phyloP scores from a whole-genome alignment of 2,113 vertebrate genomes.

The Aepyceros melampus region DNA sequence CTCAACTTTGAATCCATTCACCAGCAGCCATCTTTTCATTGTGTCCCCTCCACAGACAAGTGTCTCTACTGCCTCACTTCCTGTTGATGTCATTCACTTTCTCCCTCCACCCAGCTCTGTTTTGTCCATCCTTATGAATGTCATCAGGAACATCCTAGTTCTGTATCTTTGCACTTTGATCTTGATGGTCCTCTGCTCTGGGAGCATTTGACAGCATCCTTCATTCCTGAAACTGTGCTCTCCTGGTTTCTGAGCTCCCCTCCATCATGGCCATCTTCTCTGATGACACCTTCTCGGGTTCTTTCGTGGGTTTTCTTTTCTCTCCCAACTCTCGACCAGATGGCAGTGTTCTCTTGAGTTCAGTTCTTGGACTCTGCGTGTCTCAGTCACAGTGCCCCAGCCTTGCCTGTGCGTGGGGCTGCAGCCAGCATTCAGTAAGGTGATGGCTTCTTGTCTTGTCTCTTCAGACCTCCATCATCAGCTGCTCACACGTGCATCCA shows the following conservation, averaged over 20 bases:
- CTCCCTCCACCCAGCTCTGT: not conserved
- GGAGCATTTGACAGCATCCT: accelerated
- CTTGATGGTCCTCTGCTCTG: not conserved
- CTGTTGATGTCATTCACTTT: not conserved
- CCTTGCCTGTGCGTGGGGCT: not conserved
- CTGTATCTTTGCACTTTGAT: not conserved
- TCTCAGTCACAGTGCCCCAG: not conserved
- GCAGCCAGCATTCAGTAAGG: not conserved
- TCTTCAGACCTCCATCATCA: not conserved
- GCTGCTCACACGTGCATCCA: not conserved
- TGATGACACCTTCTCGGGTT: not conserved
- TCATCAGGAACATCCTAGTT: not conserved
- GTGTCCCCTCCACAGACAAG: not conserved
- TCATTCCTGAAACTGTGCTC: not conserved
- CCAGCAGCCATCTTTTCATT: accelerated
- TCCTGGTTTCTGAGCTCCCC: not conserved
- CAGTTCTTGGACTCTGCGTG: not conserved
- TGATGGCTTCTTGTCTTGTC: not conserved
- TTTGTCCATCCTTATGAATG: not conserved
- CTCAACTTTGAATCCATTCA: not conserved
- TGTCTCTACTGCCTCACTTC: not conserved
- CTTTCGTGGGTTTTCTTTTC: not conserved
- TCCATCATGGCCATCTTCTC: not conserved
- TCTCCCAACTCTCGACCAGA: not conserved
- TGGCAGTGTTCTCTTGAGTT: not conserved